Evolutionary conservation across 2,113 vertebrate species (phyloP).

Genomic region (Rhinoderma darwinii): DNA sequence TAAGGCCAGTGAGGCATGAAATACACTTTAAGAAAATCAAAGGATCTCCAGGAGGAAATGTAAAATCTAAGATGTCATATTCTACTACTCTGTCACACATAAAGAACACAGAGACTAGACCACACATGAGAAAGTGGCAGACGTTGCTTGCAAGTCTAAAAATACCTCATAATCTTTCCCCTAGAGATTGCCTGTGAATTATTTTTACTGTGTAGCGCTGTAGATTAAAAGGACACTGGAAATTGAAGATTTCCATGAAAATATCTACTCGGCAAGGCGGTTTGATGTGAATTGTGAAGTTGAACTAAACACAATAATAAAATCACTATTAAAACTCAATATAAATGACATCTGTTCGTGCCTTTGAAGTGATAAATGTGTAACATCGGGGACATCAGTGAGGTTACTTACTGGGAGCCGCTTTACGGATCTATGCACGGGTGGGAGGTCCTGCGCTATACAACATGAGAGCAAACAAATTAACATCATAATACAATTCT

Average conservation of each 20-base stretch:
- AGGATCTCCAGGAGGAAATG: slow-evolving; percentile 24
- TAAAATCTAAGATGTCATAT: slow-evolving; percentile 28
- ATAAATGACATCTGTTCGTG: slow-evolving; percentile 6
- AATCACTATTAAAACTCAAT: slow-evolving; percentile 21
- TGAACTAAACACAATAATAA: slow-evolving; percentile 30
- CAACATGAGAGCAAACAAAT: background rate
- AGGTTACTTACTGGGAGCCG: slow-evolving; percentile 1
- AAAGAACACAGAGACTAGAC: slow-evolving; percentile 26
- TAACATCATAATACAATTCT: background rate
- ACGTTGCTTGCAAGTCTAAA: slow-evolving; percentile 21
- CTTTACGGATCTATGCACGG: background rate
- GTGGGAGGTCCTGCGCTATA: background rate
- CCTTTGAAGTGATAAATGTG: slow-evolving; percentile 20
- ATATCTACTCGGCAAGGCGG: slow-evolving; percentile 12
- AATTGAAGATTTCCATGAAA: slow-evolving; percentile 30
- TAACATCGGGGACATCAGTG: background rate
- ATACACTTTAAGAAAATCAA: slow-evolving; percentile 33
- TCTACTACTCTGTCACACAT: slow-evolving; percentile 27
- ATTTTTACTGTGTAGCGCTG: slow-evolving; percentile 27
- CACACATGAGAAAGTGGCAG: slow-evolving; percentile 31
- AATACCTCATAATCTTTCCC: slow-evolving; percentile 27
- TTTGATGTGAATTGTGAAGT: background rate
- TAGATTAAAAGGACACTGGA: slow-evolving; percentile 17
- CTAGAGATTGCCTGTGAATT: slow-evolving; percentile 25
- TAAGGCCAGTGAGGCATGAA: slow-evolving; percentile 28